Base-by-base conservation (phyloP, 2,113 vertebrate species). In the Dromas ardeola region DNA sequence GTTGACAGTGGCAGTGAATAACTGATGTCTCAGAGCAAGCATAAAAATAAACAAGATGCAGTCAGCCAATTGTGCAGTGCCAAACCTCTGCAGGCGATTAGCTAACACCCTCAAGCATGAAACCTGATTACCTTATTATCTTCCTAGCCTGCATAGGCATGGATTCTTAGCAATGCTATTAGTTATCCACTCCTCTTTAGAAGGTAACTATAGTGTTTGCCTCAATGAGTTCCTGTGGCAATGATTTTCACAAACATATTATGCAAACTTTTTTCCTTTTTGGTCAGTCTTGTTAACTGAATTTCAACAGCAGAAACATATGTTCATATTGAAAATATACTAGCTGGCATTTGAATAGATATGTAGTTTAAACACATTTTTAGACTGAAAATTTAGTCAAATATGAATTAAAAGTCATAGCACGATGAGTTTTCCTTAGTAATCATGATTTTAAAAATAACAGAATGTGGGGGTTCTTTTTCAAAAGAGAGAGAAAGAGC, bases 41-140 rank as follows among this genome's bases (percentile, higher is more conserved):
- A 93, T 96, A 88, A 96, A 96, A 97, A 96, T 96, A 96, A 95
- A 95, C 93, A 96, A 94, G 90, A 96, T 90, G 71, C 92, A 93
- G 67, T 96, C 92, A 96, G 92, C 81, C 96, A 93, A 78, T 96
- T 95, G 88, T 96, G 90, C 89, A 34, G 21, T 87, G 88, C 96
- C 93, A 97, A 63, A 96, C 72, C 71, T 96, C 97, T 92, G 82
- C 93, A 93, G 88, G 88, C 79, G 59, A 95, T 96, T 96, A 96
- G 88, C 93, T 95, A 91, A 94, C 88, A 95, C 79, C 88, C 88
- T 94, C 88, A 93, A 93, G 96, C 97, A 88, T 94, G 93, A 97
- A 96, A 97, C 96, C 96, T 97, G 96, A 97, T 96, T 96, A 92
- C 88, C 63, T 95, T 96, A 93, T 95, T 96, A 96, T 96, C 96